Percentiles rank a stretch among this genome's conserved stretches.
phyloP scores from a whole-genome alignment of 2,888 invertebrate species.

The Graphium colonna region DNA sequence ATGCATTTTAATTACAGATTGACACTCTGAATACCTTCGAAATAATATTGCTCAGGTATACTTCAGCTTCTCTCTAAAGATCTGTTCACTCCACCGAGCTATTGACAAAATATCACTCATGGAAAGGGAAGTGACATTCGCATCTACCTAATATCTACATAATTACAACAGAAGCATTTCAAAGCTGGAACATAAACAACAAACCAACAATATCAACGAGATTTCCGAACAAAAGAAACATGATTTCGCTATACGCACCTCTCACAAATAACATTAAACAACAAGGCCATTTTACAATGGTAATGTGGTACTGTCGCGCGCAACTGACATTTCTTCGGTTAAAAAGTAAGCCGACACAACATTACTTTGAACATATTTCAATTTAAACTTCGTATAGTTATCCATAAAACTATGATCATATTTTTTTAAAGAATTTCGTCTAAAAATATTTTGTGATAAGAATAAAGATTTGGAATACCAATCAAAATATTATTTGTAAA shows the following conservation, averaged over 20 bases:
- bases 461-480: background rate
- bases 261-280: slow-evolving; percentile 51
- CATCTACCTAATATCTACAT: background rate
- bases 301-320: background rate
- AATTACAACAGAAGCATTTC: slow-evolving; percentile 27
- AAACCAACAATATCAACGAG: slow-evolving; percentile 8
- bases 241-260: background rate
- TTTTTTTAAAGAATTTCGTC: too few relatives aligned
- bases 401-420: too few relatives aligned
- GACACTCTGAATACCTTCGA: too few relatives aligned
- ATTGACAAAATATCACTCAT: too few relatives aligned
- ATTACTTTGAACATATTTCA: background rate
- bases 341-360: background rate
- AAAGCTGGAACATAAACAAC: slow-evolving; percentile 6
- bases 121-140: slow-evolving; percentile 17
- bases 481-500: background rate
- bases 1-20: too few relatives aligned
- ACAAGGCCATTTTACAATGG: slow-evolving; percentile 32
- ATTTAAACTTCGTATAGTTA: too few relatives aligned
- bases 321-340: background rate
- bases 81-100: too few relatives aligned
- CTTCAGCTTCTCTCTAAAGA: too few relatives aligned
- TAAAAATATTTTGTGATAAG: background rate
- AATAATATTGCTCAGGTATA: too few relatives aligned
- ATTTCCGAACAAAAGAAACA: background rate